Percentiles rank a stretch among this genome's conserved stretches.
phyloP scores from a whole-genome alignment of 2,797 vertebrate genomes.

The Columba guinea region DNA sequence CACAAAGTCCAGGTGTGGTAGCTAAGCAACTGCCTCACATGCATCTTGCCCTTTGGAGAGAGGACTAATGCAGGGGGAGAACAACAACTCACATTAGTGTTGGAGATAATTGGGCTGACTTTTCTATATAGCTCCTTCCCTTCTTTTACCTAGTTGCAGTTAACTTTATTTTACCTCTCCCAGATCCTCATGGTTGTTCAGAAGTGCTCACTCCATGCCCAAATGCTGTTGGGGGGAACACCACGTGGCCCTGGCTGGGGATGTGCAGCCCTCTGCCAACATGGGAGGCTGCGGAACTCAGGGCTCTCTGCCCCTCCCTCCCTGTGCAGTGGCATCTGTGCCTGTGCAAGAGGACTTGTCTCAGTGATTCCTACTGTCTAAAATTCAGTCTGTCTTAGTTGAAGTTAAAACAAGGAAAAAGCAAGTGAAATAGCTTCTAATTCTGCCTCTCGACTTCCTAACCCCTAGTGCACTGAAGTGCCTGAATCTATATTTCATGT shows the following conservation, averaged over 20 bases:
- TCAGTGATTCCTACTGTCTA: background rate
- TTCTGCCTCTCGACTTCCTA: background rate
- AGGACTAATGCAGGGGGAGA: fast-evolving
- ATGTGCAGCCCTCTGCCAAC: background rate
- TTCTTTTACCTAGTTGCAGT: background rate
- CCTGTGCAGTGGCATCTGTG: fast-evolving
- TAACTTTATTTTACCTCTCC: background rate
- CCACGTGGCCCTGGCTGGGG: background rate
- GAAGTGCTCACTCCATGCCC: background rate
- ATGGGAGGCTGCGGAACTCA: fast-evolving
- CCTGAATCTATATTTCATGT: background rate
- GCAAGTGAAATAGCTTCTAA: background rate
- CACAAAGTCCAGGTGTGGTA: background rate
- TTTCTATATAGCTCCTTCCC: background rate
- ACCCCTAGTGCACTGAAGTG: background rate
- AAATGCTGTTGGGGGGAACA: too few species aligned
- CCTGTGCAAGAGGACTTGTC: background rate
- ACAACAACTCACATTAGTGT: fast-evolving
- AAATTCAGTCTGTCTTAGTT: background rate
- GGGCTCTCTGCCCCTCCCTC: too few species aligned
- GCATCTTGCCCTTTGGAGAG: background rate
- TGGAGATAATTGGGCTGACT: background rate
- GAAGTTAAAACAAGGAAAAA: background rate
- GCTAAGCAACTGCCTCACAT: background rate
- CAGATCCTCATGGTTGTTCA: background rate